Evolutionary conservation across 92 coral and sea anemone species (phyloP).

Genomic region (Paragorgia papillata): DNA sequence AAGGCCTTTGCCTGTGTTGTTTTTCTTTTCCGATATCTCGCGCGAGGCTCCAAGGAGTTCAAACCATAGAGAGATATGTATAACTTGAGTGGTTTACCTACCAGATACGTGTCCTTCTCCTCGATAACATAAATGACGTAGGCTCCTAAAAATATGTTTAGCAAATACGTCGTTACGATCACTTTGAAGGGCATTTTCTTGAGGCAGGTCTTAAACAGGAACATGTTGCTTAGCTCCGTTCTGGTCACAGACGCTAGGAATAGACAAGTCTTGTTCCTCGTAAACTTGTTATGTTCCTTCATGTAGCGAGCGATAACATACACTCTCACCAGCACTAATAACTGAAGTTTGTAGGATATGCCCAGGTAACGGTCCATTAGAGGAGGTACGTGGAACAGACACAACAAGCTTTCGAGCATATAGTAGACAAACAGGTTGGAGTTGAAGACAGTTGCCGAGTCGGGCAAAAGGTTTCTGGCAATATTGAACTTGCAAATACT

Average conservation of each 20-base stretch:
- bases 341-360: constrained; percentile 81
- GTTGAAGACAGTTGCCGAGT: constrained; percentile 74
- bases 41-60: too few species aligned
- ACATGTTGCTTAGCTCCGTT: constrained; percentile 85
- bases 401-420: constrained; percentile 64
- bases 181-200: constrained; percentile 83
- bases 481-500: constrained; percentile 71
- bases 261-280: constrained; percentile 79
- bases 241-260: constrained; percentile 91
- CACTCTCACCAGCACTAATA: constrained; percentile 78
- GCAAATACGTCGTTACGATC: constrained; percentile 75
- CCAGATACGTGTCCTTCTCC: constrained; percentile 82
- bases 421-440: constrained; percentile 69
- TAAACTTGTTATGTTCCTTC: constrained; percentile 84
- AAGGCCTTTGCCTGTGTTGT: too few species aligned
- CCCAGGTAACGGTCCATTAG: constrained; percentile 65
- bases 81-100: constrained; percentile 65
- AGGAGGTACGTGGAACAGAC: constrained; percentile 90
- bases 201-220: constrained; percentile 85
- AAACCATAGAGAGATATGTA: too few species aligned
- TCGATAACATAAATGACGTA: constrained; percentile 86
- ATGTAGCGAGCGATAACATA: constrained; percentile 78
- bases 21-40: too few species aligned
- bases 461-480: constrained; percentile 80
- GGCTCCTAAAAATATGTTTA: constrained; percentile 92